Evolutionary conservation across 2,113 vertebrate genomes (phyloP), one percentile per base, ranked within the genome.

Genomic region (Rhinolophus ferrumequinum): DNA sequence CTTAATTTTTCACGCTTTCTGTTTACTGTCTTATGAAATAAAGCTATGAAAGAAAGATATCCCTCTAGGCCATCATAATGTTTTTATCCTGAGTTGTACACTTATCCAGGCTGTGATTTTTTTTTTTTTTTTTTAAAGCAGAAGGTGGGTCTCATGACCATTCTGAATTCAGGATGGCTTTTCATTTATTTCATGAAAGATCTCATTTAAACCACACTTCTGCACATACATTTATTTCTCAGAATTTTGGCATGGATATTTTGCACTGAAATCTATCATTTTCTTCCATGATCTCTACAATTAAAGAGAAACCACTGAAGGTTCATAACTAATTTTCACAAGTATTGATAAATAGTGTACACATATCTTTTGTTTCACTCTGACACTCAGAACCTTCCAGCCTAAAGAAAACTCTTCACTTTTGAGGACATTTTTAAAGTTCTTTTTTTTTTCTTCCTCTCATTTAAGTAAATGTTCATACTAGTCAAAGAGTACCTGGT

Each of bases 161-260:
- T 95, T 83, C 18, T 33, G 28, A 72, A 97, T 95, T 94, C 24
- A 58, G 56, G 28, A 38, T 66, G n/a, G 3, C 19, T 94, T 95
- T 52, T 52, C 44, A 58, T 86, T 77, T 92, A 13, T 73, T 79
- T 44, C 64, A 64, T 58, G 12, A 96, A 96, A 58, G 2, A 87
- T 56, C 33, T 66, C 69, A 96, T 35, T 97, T 58, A 96, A 60
- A 88, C 33, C 66, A 15, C 21, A 52, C 0, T 80, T 82, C 11
- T 38, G 14, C 2, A 60, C 7, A 90, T 12, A 13, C 2, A 90
- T 88, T 81, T 77, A 88, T 79, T 95, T 3, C 1, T 88, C 6
- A 69, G 33, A 95, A 75, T 83, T 95, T 64, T 58, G 60, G 88
- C 24, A 88, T 93, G 69, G 66, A 95, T 94, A 96, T 97, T 52